A percentile compares a stretch with the other conserved stretches of the same genome.
Conservation (phyloP, 2,113 vertebrate species). For the Ceratotherium simum region DNA sequence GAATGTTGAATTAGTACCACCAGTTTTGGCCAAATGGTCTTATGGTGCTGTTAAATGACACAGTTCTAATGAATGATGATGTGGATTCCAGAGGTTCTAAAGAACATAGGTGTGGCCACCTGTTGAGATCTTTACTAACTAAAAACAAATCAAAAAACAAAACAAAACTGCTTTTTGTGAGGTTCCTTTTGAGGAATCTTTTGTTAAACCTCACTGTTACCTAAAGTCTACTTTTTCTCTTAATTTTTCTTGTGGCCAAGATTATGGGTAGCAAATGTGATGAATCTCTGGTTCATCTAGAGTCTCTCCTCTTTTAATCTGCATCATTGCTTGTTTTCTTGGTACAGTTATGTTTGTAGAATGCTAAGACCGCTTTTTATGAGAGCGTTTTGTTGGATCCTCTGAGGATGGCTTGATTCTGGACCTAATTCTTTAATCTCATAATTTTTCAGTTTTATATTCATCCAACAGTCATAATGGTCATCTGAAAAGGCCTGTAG, state of each 20-base stretch:
- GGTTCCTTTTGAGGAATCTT: constrained; percentile 2
- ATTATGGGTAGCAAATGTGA: not conserved
- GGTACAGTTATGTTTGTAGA: not conserved
- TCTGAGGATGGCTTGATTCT: constrained; percentile 42
- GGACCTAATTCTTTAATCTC: constrained; percentile 58
- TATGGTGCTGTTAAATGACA: not conserved
- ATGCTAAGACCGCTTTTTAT: constrained; percentile 13
- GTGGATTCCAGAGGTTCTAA: constrained; percentile 22
- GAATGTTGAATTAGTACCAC: constrained; percentile 33
- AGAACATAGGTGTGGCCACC: not conserved
- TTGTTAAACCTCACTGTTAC: not conserved
- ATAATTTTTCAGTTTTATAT: constrained; percentile 61
- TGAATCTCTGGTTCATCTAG: constrained; percentile 30
- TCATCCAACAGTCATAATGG: constrained; percentile 57
- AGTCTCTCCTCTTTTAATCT: constrained; percentile 39
- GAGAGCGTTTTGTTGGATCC: constrained; percentile 17
- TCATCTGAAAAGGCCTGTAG: constrained; percentile 43
- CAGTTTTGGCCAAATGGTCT: constrained; percentile 17
- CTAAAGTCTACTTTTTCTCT: not conserved
- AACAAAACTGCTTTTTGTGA: not conserved
- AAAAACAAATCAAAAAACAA: not conserved
- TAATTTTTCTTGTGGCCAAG: constrained; percentile 15
- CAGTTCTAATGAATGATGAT: constrained; percentile 35
- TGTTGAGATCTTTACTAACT: not conserved
- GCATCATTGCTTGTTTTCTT: not conserved